Base-by-base conservation (phyloP, 2,888 invertebrate species). In the Mesoligia furuncula region DNA sequence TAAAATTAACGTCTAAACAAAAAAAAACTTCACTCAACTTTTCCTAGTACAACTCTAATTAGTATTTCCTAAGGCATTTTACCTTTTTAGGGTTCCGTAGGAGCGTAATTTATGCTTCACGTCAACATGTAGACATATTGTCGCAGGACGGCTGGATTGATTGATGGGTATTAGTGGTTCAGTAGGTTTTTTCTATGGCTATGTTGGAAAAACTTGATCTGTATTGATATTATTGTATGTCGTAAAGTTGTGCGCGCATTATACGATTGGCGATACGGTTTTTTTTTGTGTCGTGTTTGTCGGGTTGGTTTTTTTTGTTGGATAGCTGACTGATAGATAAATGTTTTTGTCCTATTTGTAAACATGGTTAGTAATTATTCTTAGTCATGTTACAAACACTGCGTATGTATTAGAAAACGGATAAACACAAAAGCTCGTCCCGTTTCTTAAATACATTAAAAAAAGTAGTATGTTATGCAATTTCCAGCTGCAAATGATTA, bases 51-150 rank as follows among this genome's bases (percentile, higher is more conserved):
- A 70, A 77, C 79, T 83, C 73, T 81, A 87, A 87, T 87, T 88
- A 86, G 83, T 83, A 81, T 85, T 88, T 80, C 69, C 66, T 80
- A 85, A 84, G 84, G 69, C 81, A 87, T 89, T 85, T 88, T 88
- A 61, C 90, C 90, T 78, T 88, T 85, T 88, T 88, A 84, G 86
- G 86, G 79, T 73, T 79, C 72, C 64, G 27, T 48, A 59, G 68
- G 31, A 42, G 57, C 61, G 77, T 90, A 86, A 86, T 84, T 89
- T 88, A 89, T 88, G 82, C 82, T 75, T 45, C 42, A 74, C 84
- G 88, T 88, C 91, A 84, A 75, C 77, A 79, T 75, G 76, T 75
- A 81, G 91, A 91, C 92, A 91, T 90, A 91, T 91, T 88, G 89
- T 90, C 85, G 83, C 64, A 76, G 81, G 66, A 73, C 42, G 61